Conservation (phyloP, 2,797 vertebrate genomes). For the Melanotaenia parkinsoni region DNA sequence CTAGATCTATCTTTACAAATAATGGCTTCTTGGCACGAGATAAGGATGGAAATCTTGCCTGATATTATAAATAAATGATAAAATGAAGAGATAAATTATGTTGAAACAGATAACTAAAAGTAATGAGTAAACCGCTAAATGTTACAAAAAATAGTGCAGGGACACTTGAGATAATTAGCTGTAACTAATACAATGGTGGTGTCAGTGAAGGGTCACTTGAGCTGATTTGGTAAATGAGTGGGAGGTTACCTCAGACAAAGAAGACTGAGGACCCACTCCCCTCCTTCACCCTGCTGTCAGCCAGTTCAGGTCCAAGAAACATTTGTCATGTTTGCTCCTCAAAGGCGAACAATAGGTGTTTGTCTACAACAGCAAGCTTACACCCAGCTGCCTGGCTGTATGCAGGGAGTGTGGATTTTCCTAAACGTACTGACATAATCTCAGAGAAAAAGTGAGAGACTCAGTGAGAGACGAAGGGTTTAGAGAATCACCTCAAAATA, state of each 20-base stretch:
- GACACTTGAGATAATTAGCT: not conserved
- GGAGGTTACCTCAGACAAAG: not conserved
- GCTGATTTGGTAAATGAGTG: not conserved
- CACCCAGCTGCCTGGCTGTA: constrained; percentile 17
- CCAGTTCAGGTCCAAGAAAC: constrained; percentile 21
- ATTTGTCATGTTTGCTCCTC: constrained; percentile 1
- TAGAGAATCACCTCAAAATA: not conserved
- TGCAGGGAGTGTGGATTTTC: constrained; percentile 9
- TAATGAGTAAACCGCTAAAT: not conserved
- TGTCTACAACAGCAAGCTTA: constrained; percentile 2
- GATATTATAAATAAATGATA: not conserved
- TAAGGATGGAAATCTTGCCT: not conserved
- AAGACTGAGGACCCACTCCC: not conserved
- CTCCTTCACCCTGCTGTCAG: not conserved
- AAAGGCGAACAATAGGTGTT: constrained; percentile 20
- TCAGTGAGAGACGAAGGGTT: not conserved
- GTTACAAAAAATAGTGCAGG: not conserved
- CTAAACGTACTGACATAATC: constrained; percentile 26
- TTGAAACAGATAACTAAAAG: not conserved
- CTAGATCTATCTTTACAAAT: not conserved
- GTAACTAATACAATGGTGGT: not conserved
- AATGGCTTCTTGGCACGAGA: not conserved
- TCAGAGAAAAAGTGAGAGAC: constrained; percentile 28
- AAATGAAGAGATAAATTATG: not conserved
- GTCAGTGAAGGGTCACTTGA: not conserved